Conservation (phyloP, 2,113 vertebrate genomes). For the Serinus canaria region DNA sequence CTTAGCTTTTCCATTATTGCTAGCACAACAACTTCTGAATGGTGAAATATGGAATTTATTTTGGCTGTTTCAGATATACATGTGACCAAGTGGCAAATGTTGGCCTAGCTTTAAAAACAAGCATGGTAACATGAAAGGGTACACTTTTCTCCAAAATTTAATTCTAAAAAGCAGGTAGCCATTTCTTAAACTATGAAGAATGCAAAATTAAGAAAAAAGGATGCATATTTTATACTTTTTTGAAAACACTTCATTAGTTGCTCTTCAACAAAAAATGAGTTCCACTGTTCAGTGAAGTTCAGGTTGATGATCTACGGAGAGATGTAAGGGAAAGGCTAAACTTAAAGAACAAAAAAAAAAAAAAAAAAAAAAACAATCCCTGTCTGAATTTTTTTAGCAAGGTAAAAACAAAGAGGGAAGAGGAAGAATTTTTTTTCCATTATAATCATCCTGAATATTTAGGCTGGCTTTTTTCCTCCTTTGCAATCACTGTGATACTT, state of each 20-base stretch:
- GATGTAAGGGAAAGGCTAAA: background rate
- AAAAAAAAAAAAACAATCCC: too few relatives aligned
- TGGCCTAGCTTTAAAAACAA: background rate
- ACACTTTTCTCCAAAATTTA: background rate
- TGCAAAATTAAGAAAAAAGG: background rate
- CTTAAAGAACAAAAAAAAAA: background rate
- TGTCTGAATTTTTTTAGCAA: background rate
- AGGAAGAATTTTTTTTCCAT: background rate
- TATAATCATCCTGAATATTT: background rate
- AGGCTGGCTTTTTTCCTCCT: background rate
- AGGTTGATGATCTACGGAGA: background rate
- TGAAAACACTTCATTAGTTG: background rate
- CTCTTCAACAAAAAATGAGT: background rate
- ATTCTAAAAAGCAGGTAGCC: background rate
- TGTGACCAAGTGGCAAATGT: background rate
- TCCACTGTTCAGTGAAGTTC: background rate
- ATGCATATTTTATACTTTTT: background rate
- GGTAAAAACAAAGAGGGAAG: background rate
- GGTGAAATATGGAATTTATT: background rate
- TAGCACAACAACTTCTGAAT: background rate
- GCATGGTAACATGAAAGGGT: accelerated
- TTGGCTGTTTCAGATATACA: accelerated
- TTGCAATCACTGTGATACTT: background rate
- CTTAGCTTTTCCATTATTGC: background rate
- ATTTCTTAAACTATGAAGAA: background rate